Evolutionary conservation across 2,113 vertebrate genomes (phyloP).

Genomic region (Phycodurus eques): DNA sequence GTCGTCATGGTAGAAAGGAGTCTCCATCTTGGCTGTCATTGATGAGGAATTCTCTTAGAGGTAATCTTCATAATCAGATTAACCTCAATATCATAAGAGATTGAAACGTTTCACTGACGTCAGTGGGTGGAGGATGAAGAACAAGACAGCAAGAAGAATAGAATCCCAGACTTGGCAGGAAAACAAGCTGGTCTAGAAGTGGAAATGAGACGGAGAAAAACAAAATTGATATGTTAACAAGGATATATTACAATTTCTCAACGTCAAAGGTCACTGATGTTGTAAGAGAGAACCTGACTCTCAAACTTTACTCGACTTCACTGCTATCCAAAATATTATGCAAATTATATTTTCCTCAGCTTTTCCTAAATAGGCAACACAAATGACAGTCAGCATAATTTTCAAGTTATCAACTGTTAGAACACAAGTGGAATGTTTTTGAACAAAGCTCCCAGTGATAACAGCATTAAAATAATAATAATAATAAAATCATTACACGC

Average conservation of each 20-base stretch:
- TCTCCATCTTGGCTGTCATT: slow-evolving; percentile 72
- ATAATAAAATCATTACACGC: too few relatives aligned
- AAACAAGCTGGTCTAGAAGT: background rate
- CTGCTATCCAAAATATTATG: too few relatives aligned
- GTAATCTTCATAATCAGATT: slow-evolving; percentile 73
- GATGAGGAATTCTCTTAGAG: slow-evolving; percentile 35
- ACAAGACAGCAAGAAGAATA: background rate
- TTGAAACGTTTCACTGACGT: slow-evolving; percentile 50
- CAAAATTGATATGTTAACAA: background rate
- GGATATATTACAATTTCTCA: background rate
- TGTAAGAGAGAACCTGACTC: background rate
- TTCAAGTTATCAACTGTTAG: too few relatives aligned
- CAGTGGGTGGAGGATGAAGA: slow-evolving; percentile 36
- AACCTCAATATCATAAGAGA: slow-evolving; percentile 51
- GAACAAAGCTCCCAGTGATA: too few relatives aligned
- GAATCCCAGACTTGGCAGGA: slow-evolving; percentile 12
- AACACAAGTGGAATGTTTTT: too few relatives aligned
- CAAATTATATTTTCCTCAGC: too few relatives aligned
- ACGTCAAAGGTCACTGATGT: background rate
- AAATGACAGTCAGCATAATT: too few relatives aligned
- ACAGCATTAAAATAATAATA: too few relatives aligned
- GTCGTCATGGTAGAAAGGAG: slow-evolving; percentile 77
- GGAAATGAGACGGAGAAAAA: background rate
- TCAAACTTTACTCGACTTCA: background rate
- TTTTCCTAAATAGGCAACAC: too few relatives aligned